Evolutionary conservation across 2,888 invertebrate species (phyloP), one percentile per base, ranked within the genome.

Genomic region (Drosophila algonquin): DNA sequence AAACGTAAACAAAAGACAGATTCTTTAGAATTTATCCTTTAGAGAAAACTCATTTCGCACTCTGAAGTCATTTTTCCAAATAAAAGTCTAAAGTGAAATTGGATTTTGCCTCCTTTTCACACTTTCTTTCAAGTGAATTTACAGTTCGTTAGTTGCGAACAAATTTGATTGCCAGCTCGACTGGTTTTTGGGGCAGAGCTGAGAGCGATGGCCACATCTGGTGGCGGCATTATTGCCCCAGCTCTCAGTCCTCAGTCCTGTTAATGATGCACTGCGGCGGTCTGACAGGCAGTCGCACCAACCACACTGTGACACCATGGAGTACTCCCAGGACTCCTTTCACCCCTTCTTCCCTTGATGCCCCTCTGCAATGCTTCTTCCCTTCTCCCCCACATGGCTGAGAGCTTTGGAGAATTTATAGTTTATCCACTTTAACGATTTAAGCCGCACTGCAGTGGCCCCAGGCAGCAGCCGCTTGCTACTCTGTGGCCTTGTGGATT

Each of bases 231-330:
- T 75, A 65, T 75, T 61, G 55, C 61, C 61, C 58, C 63, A 67
- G 58, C 67, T 51, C 57, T 57, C 63, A 51, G 58, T 47, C 70
- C 68, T 57, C 63, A 51, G 58, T 47, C 70, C 68, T 73, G 68
- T 59, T 69, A 69, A 69, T 68, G 75, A 77, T 67, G 75, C 54
- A 63, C 71, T 61, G 71, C 71, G 71, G 64, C 72, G 27, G 46
- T 44, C 32, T 58, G 64, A 72, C 46, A 58, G 72, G 27, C 77
- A 63, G 47, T 58, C 75, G 24, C 72, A 61, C 57, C 47, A 10
- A 55, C 58, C 58, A 27, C 72, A 71, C 58, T 35, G 46, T 46
- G 35, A 16, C 16, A 57, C 47, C 14, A 14, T 14, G 40, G 14
- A 6, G 21, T 7, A 14, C 40, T 7, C 40, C 12, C 35, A 14